These are phyloP conservation scores for Brachyistius frenatus DNA, from an alignment of 2,113 vertebrate genomes.

Conservation along the genomic window DNA sequence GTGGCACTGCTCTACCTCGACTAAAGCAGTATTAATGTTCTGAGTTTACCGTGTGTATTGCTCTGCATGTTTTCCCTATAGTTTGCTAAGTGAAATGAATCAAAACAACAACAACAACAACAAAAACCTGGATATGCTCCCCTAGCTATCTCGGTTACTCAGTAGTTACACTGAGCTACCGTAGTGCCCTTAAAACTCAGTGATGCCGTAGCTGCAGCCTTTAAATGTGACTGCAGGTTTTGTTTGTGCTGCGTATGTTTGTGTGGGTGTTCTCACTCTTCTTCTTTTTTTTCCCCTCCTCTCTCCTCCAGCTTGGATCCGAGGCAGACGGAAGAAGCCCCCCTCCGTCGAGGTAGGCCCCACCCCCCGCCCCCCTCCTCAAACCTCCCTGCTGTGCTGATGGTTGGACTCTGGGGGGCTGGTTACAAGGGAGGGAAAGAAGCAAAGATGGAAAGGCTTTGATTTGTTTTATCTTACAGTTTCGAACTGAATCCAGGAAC, in stretches of 20 bases:
- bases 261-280: slow-evolving; percentile 75
- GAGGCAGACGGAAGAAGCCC: slow-evolving; percentile 92
- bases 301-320: slow-evolving; percentile 93
- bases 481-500: slow-evolving; percentile 72
- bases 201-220: slow-evolving; percentile 58
- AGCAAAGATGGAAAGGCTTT: slow-evolving; percentile 71
- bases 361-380: slow-evolving; percentile 7
- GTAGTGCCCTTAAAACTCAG: slow-evolving; percentile 52
- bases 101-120: slow-evolving; percentile 24
- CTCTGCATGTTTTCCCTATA: slow-evolving; percentile 42
- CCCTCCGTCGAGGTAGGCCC: slow-evolving; percentile 91
- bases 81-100: slow-evolving; percentile 47
- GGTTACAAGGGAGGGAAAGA: slow-evolving; percentile 64
- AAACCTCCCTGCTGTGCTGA: slow-evolving; percentile 72
- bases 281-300: slow-evolving; percentile 42
- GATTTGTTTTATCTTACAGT: slow-evolving; percentile 76
- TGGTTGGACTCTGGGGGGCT: slow-evolving; percentile 73
- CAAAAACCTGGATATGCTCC: background rate
- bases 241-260: slow-evolving; percentile 73
- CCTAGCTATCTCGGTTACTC: slow-evolving; percentile 15
- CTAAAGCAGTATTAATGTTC: slow-evolving; percentile 47
- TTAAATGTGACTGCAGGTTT: slow-evolving; percentile 74
- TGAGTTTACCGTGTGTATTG: slow-evolving; percentile 29
- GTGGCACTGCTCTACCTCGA: slow-evolving; percentile 47
- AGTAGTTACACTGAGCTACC: slow-evolving; percentile 35